These are phyloP conservation scores for Ptychoptera albimana DNA, from an alignment of 2,888 invertebrate genomes.

Conservation along the genomic window DNA sequence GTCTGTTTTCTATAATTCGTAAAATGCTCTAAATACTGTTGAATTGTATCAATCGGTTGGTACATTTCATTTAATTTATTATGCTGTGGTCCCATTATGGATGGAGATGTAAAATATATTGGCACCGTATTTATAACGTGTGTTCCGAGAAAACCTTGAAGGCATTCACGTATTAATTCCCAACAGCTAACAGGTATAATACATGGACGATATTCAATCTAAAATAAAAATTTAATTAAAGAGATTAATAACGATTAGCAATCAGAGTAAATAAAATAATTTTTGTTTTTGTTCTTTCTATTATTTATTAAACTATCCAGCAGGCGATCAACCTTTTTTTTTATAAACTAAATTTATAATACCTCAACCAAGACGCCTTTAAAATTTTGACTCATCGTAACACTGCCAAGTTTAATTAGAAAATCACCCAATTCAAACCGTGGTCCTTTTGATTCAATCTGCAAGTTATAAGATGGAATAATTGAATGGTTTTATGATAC, in stretches of 20 bases:
- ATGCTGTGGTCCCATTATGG: constrained; percentile 31
- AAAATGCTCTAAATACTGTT: constrained; percentile 90
- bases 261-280: too few species aligned
- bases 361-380: constrained; percentile 89
- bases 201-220: constrained; percentile 85
- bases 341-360: too few species aligned
- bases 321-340: too few species aligned
- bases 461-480: not conserved
- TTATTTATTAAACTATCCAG: too few species aligned
- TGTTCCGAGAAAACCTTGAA: constrained; percentile 77
- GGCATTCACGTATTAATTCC: constrained; percentile 80
- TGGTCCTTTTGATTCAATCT: constrained; percentile 74
- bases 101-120: constrained; percentile 33
- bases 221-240: constrained; percentile 7
- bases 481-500: not conserved
- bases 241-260: not conserved
- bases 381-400: constrained; percentile 82
- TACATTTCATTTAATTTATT: constrained; percentile 70
- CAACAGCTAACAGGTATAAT: constrained; percentile 77
- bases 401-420: constrained; percentile 82
- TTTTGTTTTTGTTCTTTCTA: too few species aligned
- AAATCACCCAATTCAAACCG: constrained; percentile 83
- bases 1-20: constrained; percentile 70
- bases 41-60: constrained; percentile 80
- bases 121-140: constrained; percentile 57